These are phyloP conservation scores for Siphlonurus alternatus DNA, from an alignment of 2,888 invertebrate genomes.

Conservation along the genomic window DNA sequence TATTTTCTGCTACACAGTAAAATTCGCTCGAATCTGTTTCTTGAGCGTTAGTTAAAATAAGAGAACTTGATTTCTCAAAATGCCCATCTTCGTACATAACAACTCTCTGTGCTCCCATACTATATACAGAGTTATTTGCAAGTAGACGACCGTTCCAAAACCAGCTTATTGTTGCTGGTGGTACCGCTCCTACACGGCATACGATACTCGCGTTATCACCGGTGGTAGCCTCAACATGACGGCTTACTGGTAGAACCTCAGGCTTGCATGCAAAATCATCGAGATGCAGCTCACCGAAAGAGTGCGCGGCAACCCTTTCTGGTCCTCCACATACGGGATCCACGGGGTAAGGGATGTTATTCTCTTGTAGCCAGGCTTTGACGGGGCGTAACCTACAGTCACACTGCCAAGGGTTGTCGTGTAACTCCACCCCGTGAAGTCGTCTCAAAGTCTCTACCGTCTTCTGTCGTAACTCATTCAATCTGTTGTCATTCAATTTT, in stretches of 20 bases:
- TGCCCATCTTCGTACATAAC: conserved; percentile 60
- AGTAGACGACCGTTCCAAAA: conserved; percentile 68
- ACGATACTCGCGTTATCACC: conserved; percentile 74
- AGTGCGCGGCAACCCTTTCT: conserved; percentile 47
- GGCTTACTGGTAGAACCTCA: conserved; percentile 51
- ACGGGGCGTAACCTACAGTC: conserved; percentile 68
- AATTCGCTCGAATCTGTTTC: conserved; percentile 42
- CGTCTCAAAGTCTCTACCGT: conserved; percentile 51
- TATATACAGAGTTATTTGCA: conserved; percentile 49
- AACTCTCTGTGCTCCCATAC: conserved; percentile 43
- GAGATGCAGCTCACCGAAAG: conserved; percentile 56
- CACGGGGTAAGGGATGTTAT: conserved; percentile 48
- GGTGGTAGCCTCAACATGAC: conserved; percentile 58
- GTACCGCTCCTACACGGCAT: conserved; percentile 66
- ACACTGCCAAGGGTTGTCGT: conserved; percentile 79
- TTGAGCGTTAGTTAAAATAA: conserved; percentile 3
- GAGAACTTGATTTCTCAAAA: conserved; percentile 5
- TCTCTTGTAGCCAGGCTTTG: conserved; percentile 60
- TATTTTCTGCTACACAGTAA: conserved; percentile 79
- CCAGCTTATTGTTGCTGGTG: conserved; percentile 69
- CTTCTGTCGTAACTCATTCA: conserved; percentile 46
- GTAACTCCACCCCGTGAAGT: conserved; percentile 63
- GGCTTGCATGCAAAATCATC: conserved; percentile 80
- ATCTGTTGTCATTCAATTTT: conserved; percentile 21
- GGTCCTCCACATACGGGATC: conserved; percentile 63